Base-by-base conservation (phyloP, 2,888 invertebrate species). In the Hedya salicella region DNA sequence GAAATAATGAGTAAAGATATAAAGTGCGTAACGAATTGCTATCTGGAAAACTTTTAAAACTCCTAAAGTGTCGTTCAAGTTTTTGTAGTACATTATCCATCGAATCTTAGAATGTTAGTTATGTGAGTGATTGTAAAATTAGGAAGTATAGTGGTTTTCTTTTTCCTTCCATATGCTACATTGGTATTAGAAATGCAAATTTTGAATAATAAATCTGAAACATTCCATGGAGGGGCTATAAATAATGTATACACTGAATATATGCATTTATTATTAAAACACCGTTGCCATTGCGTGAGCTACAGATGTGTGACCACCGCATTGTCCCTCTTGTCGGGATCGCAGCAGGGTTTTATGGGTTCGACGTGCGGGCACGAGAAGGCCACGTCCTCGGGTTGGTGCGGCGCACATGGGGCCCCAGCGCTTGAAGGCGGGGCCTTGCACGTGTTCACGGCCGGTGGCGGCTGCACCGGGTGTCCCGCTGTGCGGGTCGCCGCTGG, bases 351-450 rank as follows among this genome's bases (percentile, higher is more conserved):
- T 32, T 77, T 48, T 3, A 71, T 72, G 0, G 89, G 81, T 25
- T 87, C 77, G 0, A 83, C 81, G 49, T 80, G 88, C 0, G 86
- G 85, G 64, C 91, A 91, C 0, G 85, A 78, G 73, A 92, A 92
- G 4, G 86, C 76, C 0, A 92, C 91, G 66, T 91, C 90, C 71
- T 92, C 91, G n/a, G 79, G 76, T 54, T 80, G 78, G 30, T 16
- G 73, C 0, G 73, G 75, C 1, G 80, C 79, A 68, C 90, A 90
- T 0, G 86, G 86, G 0, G 79, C 81, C 0, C 70, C 67, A 2
- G 61, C 67, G 42, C 82, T 78, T 0, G 79, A 74, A 0, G 83
- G 81, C 0, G 86, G 79, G 17, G 79, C 69, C 6, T 80, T 19
- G 62, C 91, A 91, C 1, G 71, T 66, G 2, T 75, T 80, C 14